These are phyloP conservation scores for Pipistrellus pygmaeus DNA, from an alignment of 2,797 vertebrate species.

Conservation along the genomic window DNA sequence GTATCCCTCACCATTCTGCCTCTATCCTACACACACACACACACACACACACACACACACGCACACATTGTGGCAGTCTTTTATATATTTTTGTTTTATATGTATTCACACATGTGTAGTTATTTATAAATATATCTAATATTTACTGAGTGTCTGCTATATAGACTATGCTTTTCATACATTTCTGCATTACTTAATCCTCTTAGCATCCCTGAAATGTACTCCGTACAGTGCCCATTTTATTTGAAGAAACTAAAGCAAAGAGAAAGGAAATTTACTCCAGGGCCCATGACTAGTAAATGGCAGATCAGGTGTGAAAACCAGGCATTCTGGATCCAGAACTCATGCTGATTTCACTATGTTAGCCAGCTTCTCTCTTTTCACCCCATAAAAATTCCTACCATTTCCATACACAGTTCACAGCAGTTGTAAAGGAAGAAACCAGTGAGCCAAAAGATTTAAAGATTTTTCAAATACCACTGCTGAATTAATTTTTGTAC, in stretches of 20 bases:
- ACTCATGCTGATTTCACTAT: neutral
- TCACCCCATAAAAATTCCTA: neutral
- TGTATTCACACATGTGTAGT: neutral
- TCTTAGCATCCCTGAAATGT: neutral
- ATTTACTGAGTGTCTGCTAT: neutral
- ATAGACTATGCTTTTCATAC: neutral
- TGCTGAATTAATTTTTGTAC: neutral
- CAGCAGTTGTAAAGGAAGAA: neutral
- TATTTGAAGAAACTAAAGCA: slow-evolving; percentile 28
- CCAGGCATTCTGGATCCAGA: neutral
- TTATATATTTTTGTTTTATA: neutral
- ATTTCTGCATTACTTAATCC: slow-evolving; percentile 13
- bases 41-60: neutral
- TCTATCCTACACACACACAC: neutral
- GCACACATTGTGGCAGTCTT: neutral
- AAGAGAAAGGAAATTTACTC: neutral
- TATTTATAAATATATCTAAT: neutral
- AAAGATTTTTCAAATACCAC: neutral
- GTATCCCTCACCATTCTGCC: neutral
- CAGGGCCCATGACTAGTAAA: neutral
- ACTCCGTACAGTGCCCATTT: neutral
- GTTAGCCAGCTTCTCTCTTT: neutral
- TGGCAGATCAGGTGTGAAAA: neutral
- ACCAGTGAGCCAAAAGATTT: neutral
- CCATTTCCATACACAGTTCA: neutral